Evolutionary conservation across 2,888 invertebrate genomes (phyloP).

Genomic region (Dusona sp.): DNA sequence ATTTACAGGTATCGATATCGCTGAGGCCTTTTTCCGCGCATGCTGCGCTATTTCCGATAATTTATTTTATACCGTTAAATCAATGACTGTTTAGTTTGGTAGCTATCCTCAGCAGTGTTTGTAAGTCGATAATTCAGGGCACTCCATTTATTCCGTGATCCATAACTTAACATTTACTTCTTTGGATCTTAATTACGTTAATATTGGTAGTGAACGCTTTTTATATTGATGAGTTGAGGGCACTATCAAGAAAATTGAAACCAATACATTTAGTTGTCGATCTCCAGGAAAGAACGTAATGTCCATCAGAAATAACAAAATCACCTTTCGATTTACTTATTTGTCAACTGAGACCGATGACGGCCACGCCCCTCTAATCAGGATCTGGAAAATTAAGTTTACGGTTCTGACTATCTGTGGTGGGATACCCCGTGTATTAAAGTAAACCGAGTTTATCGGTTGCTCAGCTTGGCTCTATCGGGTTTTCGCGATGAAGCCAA

Average conservation of each 20-base stretch:
- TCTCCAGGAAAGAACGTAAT: neutral
- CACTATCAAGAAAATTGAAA: neutral
- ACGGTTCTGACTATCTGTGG: neutral
- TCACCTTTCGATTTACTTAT: neutral
- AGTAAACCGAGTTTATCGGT: slow-evolving; percentile 5
- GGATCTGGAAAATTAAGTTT: neutral
- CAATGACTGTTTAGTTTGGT: no score
- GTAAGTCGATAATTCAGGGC: neutral
- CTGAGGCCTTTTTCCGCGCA: no score
- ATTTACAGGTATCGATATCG: no score
- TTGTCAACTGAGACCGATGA: neutral
- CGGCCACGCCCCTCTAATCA: neutral
- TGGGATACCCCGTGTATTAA: neutral
- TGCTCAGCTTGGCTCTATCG: slow-evolving; percentile 3
- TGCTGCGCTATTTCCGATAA: no score
- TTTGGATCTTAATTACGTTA: no score
- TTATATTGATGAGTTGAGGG: neutral
- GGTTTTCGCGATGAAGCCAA: slow-evolving; percentile 17
- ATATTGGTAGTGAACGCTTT: neutral
- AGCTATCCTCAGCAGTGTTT: neutral
- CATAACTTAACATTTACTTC: neutral
- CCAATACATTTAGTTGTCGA: neutral
- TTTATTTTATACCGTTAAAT: no score
- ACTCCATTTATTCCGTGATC: neutral
- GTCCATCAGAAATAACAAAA: neutral